Percentiles rank a stretch among this genome's conserved stretches.
Evolutionary conservation across 2,888 invertebrate species (phyloP).

Genomic region (Hecatera dysodea): DNA sequence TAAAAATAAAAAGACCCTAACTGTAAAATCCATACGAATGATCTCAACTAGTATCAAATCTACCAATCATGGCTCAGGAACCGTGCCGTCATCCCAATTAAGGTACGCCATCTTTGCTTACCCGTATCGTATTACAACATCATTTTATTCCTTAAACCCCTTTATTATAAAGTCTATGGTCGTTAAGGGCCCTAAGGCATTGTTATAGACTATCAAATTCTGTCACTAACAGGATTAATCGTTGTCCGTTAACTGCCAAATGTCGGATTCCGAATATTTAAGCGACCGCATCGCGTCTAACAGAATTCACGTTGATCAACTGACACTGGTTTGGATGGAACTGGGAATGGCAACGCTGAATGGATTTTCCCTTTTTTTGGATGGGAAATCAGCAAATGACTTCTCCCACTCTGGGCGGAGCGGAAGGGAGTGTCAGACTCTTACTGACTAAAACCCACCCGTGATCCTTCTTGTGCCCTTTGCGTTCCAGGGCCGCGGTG

Average conservation of each 20-base stretch:
- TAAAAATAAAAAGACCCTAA: no score
- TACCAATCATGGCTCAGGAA: neutral
- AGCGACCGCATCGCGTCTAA: neutral
- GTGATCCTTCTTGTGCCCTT: no score
- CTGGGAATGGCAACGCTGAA: conserved; percentile 4
- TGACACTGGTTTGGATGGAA: neutral
- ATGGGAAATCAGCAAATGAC: no score
- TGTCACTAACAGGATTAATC: conserved; percentile 29
- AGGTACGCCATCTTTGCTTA: neutral
- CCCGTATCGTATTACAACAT: neutral
- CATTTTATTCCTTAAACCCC: neutral
- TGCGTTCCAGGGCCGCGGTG: no score
- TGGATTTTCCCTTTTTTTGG: neutral
- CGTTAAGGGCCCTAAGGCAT: conserved; percentile 1
- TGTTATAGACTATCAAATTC: conserved; percentile 17
- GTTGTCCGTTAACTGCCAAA: conserved; percentile 27
- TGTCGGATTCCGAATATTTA: conserved; percentile 21
- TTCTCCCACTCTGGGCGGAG: no score
- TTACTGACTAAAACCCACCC: no score
- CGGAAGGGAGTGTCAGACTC: no score
- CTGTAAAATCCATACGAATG: no score
- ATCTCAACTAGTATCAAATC: neutral
- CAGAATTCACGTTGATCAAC: conserved; percentile 32
- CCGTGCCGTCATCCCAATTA: conserved; percentile 4
- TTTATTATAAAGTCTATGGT: neutral